phyloP scores from a whole-genome alignment of 2,797 vertebrate genomes.

The Pangasius sanitwongsei region DNA sequence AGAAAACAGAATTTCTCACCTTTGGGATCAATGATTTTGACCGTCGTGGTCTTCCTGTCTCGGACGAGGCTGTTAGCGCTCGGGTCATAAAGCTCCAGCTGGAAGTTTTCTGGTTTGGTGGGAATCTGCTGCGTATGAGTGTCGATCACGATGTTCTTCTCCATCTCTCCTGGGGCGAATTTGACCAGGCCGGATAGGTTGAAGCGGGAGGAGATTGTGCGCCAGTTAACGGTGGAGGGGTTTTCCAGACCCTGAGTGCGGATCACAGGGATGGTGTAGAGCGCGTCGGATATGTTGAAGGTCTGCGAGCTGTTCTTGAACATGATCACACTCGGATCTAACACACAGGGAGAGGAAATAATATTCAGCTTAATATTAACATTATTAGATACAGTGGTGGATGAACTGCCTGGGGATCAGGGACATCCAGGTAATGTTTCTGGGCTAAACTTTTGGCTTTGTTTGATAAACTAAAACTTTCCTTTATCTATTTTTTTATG shows the following conservation, averaged over 20 bases:
- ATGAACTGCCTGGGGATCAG: neutral
- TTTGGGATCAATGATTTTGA: conserved; percentile 67
- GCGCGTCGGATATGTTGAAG: conserved; percentile 64
- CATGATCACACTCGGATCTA: conserved; percentile 74
- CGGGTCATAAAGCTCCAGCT: conserved; percentile 78
- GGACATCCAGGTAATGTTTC: neutral
- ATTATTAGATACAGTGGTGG: neutral
- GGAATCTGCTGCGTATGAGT: conserved; percentile 55
- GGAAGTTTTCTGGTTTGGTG: conserved; percentile 68
- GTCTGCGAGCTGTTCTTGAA: conserved; percentile 76
- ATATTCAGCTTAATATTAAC: neutral
- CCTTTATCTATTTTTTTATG: neutral
- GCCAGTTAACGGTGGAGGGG: conserved; percentile 71
- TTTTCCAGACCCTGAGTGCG: conserved; percentile 69
- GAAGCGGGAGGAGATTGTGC: conserved; percentile 71
- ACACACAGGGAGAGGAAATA: neutral
- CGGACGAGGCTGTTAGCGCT: conserved; percentile 67
- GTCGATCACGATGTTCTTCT: conserved; percentile 76
- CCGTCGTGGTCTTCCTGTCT: conserved; percentile 72
- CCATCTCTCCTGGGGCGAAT: conserved; percentile 72
- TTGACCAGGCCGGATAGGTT: conserved; percentile 68
- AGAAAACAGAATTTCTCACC: conserved; percentile 53
- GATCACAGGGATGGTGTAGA: conserved; percentile 76
- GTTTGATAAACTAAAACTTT: neutral
- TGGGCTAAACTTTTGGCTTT: neutral